Evolutionary conservation across 2,888 invertebrate genomes (phyloP), one percentile per base, ranked within the genome.

Genomic region (Eupithecia pulchellata): DNA sequence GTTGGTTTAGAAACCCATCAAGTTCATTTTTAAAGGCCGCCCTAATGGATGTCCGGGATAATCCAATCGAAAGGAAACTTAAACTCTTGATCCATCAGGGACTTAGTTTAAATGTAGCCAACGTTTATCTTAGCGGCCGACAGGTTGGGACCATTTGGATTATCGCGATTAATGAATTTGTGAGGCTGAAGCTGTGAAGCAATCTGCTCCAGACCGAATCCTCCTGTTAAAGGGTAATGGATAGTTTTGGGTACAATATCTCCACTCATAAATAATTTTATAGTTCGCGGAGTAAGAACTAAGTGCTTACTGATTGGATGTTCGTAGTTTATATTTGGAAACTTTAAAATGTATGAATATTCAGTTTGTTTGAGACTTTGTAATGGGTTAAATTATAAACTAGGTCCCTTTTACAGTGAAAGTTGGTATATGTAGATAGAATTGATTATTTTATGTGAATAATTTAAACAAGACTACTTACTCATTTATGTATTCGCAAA

Each of bases 141-240:
- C 78, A 78, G 76, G 77, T 76, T 75, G 75, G 73, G 75, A 70
- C 78, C 75, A 70, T 71, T 72, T 52, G 78, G 78, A 80, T 79
- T 77, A 79, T 77, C 75, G 47, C 74, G 75, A 80, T 77, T 79
- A 81, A 81, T 80, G 78, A 76, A 79, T 77, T 75, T 72, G 75
- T 72, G 71, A 72, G 74, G 71, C 71, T 71, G 70, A 69, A 73
- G 70, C 70, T 69, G 71, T 66, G 65, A 67, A 77, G 64, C 74
- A 73, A 75, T 76, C 73, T 73, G 74, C 71, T 70, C 57, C 9
- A 57, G 8, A 57, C 57, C 57, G 17, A 57, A 68, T 69, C 30
- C 62, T 74, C 57, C 62, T 47, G 64, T 71, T 75, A 73, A 75
- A 68, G 62, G 57, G 55, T 70, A 69, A 68, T 66, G 65, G 71